A percentile compares a stretch with the other conserved stretches of the same genome.
These are phyloP conservation scores for Ficedula albicollis DNA, from an alignment of 2,797 vertebrate species.

Conservation along the genomic window DNA sequence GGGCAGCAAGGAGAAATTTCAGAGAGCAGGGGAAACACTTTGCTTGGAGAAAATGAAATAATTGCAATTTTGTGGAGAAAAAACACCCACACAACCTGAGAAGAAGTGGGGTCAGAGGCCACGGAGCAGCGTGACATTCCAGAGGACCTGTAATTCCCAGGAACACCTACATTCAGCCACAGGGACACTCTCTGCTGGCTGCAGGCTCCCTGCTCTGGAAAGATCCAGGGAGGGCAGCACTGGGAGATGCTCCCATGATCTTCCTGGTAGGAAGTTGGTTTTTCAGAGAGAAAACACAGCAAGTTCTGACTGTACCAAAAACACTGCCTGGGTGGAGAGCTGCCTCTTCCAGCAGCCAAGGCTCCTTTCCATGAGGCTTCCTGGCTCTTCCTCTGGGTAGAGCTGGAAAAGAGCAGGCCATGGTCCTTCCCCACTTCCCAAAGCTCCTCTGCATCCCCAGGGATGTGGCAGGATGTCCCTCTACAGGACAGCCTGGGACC, in stretches of 20 bases:
- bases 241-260: accelerated
- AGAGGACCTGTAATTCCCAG: not conserved
- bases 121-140: accelerated
- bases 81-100: accelerated
- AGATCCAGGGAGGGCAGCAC: not conserved
- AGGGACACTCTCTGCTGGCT: too few relatives aligned
- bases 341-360: not conserved
- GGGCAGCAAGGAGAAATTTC: not conserved
- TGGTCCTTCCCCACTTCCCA: accelerated
- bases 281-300: not conserved
- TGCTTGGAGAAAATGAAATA: accelerated
- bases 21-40: accelerated
- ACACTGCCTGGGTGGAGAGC: accelerated
- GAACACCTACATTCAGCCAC: not conserved
- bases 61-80: accelerated
- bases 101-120: not conserved
- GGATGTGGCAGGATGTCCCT: not conserved
- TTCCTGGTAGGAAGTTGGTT: not conserved
- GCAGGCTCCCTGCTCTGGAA: not conserved
- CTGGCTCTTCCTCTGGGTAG: not conserved
- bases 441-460: not conserved
- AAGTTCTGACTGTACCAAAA: not conserved
- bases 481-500: not conserved
- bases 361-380: not conserved
- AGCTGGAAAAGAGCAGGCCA: too few relatives aligned